These are phyloP conservation scores for Dicroscelio sp. DNA, from an alignment of 2,888 invertebrate species.

Conservation along the genomic window DNA sequence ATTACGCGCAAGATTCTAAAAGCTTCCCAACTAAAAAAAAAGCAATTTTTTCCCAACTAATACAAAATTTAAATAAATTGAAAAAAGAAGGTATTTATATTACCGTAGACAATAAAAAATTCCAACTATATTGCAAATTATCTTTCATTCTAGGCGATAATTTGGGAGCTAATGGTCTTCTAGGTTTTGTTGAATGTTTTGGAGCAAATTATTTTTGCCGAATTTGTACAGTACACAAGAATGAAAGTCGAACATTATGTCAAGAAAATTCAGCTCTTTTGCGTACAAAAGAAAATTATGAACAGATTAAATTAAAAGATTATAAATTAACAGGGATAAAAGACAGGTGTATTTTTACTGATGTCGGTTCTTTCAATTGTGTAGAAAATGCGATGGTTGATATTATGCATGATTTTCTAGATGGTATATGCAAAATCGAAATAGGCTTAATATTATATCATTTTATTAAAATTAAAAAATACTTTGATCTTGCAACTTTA, in stretches of 20 bases:
- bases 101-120: not conserved
- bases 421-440: conserved; percentile 45
- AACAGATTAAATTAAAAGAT: not conserved
- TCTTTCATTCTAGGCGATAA: conserved; percentile 68
- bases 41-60: conserved; percentile 20
- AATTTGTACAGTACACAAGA: conserved; percentile 18
- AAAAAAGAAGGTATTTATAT: conserved; percentile 54
- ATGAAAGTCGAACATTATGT: not conserved
- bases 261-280: no score
- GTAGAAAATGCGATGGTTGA: conserved; percentile 34
- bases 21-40: not conserved
- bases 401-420: conserved; percentile 49
- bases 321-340: conserved; percentile 38
- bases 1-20: conserved; percentile 13
- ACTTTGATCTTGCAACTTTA: conserved; percentile 12
- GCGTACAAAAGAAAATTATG: conserved; percentile 23
- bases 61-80: conserved; percentile 1
- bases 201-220: conserved; percentile 44
- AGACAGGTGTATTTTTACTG: conserved; percentile 26
- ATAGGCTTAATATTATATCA: conserved; percentile 12
- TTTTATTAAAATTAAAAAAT: conserved; percentile 22
- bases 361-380: conserved; percentile 27
- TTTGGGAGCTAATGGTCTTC: conserved; percentile 55
- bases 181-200: conserved; percentile 68
- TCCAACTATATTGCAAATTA: conserved; percentile 54